Evolutionary conservation across 2,888 invertebrate genomes (phyloP).

Genomic region (Phalera bucephala): DNA sequence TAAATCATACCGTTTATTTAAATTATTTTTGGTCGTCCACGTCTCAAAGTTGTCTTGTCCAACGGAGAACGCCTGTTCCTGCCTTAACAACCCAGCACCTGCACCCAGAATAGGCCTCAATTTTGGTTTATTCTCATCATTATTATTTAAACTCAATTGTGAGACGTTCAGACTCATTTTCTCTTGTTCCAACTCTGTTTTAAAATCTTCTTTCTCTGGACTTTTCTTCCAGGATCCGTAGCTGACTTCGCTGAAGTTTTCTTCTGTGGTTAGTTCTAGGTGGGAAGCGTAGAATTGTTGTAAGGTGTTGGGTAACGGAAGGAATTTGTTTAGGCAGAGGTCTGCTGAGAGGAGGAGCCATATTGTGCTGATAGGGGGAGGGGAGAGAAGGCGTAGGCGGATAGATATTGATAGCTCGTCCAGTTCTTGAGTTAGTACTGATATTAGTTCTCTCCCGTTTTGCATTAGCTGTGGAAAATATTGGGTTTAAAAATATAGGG

Average conservation of each 20-base stretch:
- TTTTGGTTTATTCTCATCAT: constrained; percentile 66
- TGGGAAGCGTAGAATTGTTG: constrained; percentile 77
- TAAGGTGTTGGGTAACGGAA: constrained; percentile 67
- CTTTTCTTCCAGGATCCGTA: constrained; percentile 74
- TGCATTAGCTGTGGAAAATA: constrained; percentile 64
- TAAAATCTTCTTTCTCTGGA: constrained; percentile 46
- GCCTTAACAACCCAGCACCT: constrained; percentile 60
- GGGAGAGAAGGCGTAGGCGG: constrained; percentile 58
- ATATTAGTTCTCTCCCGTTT: constrained; percentile 68
- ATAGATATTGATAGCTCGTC: constrained; percentile 71
- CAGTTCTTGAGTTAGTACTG: constrained; percentile 60
- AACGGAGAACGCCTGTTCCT: constrained; percentile 50
- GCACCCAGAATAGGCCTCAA: constrained; percentile 72
- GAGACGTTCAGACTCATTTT: constrained; percentile 59
- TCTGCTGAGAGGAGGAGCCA: constrained; percentile 72
- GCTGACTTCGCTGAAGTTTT: constrained; percentile 66
- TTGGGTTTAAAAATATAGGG: too few species aligned
- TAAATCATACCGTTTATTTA: constrained; percentile 66
- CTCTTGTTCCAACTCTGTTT: constrained; percentile 32
- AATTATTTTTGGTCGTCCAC: constrained; percentile 57
- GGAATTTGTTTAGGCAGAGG: constrained; percentile 71
- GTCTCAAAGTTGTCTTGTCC: constrained; percentile 60
- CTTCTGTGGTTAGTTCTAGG: constrained; percentile 61
- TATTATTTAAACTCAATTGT: constrained; percentile 57
- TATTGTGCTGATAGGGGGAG: constrained; percentile 65